phyloP scores from a whole-genome alignment of 92 coral and sea anemone species.

The Palythoa grandis region DNA sequence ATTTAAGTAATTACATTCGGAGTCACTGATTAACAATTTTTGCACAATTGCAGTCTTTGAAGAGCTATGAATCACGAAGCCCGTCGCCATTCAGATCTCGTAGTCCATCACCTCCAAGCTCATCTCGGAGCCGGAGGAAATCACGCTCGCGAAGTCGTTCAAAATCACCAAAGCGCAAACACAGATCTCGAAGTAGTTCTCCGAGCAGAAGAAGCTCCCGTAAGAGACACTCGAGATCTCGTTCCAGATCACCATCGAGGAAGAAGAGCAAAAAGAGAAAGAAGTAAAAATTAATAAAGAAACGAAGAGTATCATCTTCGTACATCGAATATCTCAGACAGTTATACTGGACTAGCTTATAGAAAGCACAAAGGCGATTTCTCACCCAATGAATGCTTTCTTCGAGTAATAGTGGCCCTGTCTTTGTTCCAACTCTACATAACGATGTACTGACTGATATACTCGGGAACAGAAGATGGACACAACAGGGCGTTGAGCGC shows the following conservation, averaged over 20 bases:
- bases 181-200: constrained; percentile 79
- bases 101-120: constrained; percentile 64
- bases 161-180: constrained; percentile 68
- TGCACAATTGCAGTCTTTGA: constrained; percentile 70
- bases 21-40: not conserved
- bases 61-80: constrained; percentile 90
- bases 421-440: not conserved
- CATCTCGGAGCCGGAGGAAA: constrained; percentile 84
- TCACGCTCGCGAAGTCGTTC: constrained; percentile 90
- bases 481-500: not conserved
- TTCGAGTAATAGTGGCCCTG: not conserved
- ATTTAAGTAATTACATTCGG: not conserved
- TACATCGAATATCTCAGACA: not conserved
- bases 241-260: constrained; percentile 86
- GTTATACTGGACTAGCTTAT: not conserved
- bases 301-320: not conserved
- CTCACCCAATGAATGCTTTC: not conserved
- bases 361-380: not conserved
- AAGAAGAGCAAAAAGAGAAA: constrained; percentile 86
- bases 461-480: not conserved
- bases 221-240: constrained; percentile 82
- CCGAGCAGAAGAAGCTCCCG: constrained; percentile 76
- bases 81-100: constrained; percentile 94
- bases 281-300: constrained; percentile 48
- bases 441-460: not conserved